These are phyloP conservation scores for Capra hircus DNA, from an alignment of 2,113 vertebrate species.

Conservation along the genomic window DNA sequence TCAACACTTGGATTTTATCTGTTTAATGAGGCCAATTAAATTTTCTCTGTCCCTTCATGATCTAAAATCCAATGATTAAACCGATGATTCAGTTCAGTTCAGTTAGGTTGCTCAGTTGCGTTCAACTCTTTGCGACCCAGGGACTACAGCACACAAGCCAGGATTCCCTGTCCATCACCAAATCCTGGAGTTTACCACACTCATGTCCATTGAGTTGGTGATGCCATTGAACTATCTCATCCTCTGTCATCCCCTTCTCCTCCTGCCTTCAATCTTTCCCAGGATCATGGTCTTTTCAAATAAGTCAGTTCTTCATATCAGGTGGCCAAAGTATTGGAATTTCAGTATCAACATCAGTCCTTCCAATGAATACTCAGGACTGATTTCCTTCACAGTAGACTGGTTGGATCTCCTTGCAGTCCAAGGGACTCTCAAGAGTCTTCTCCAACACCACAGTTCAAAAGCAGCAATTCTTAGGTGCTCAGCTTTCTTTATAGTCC, in stretches of 20 bases:
- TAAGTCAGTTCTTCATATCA: neutral
- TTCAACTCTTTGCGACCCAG: neutral
- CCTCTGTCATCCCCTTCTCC: neutral
- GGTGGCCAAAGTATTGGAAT: neutral
- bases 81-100: neutral
- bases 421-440: neutral
- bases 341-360: neutral
- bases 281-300: neutral
- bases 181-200: neutral
- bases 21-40: neutral
- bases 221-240: neutral
- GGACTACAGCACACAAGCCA: neutral
- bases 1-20: neutral
- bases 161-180: neutral
- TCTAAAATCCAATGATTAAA: neutral
- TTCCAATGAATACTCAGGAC: neutral
- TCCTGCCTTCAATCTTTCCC: neutral
- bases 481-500: neutral
- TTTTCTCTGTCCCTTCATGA: neutral
- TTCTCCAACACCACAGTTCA: neutral
- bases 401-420: neutral
- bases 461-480: neutral
- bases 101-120: fast-evolving
- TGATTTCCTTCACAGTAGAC: neutral
- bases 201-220: neutral